phyloP scores from a whole-genome alignment of 2,113 vertebrate genomes.

The Takifugu bimaculatus region DNA sequence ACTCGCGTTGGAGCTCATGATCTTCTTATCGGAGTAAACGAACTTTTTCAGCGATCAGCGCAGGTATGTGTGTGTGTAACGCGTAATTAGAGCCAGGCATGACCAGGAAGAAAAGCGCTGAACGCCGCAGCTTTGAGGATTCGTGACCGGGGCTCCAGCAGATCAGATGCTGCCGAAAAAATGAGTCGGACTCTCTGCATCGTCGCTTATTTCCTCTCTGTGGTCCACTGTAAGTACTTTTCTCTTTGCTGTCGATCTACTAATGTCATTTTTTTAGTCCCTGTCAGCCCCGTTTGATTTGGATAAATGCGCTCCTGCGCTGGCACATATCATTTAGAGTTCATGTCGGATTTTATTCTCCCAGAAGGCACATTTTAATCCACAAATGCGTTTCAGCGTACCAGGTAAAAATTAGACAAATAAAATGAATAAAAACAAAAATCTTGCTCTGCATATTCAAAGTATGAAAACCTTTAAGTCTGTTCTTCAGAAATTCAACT shows the following conservation, averaged over 20 bases:
- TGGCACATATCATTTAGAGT: too few relatives aligned
- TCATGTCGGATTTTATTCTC: neutral
- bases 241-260: neutral
- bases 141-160: constrained; percentile 14
- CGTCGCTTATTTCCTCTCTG: constrained; percentile 56
- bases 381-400: too few relatives aligned
- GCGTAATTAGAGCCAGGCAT: constrained; percentile 21
- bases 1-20: neutral
- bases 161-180: constrained; percentile 53
- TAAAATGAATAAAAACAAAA: neutral
- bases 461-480: neutral
- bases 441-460: neutral
- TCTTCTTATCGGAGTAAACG: neutral
- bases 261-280: neutral
- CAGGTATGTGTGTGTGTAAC: constrained; percentile 11
- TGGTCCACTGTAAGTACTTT: constrained; percentile 66
- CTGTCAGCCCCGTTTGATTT: neutral
- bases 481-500: neutral
- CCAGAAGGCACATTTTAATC: too few relatives aligned
- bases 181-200: constrained; percentile 62
- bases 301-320: neutral
- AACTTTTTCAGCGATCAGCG: neutral
- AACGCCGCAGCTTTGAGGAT: constrained; percentile 24
- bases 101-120: constrained; percentile 28
- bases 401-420: too few relatives aligned